Evolutionary conservation across 2,888 invertebrate genomes (phyloP).

Genomic region (Thera britannica): DNA sequence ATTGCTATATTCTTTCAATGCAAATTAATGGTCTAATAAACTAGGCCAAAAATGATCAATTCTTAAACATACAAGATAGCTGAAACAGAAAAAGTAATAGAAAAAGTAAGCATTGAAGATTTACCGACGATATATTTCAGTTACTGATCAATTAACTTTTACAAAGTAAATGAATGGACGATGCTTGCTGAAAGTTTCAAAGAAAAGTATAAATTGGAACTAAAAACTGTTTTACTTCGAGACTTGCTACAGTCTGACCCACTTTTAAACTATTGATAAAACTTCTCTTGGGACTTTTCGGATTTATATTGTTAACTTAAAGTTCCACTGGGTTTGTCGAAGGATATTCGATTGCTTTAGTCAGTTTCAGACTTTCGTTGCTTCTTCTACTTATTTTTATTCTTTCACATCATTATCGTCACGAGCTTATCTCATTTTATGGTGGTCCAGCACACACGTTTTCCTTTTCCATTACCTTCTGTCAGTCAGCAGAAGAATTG

Average conservation of each 20-base stretch:
- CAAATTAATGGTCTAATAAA: too few relatives aligned
- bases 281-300: conserved; percentile 17
- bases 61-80: too few relatives aligned
- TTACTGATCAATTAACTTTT: not conserved
- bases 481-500: too few relatives aligned
- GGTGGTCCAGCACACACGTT: too few relatives aligned
- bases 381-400: not conserved
- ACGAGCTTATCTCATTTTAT: too few relatives aligned
- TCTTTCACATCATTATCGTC: too few relatives aligned
- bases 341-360: conserved; percentile 1
- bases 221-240: conserved; percentile 13
- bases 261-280: conserved; percentile 26
- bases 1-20: too few relatives aligned
- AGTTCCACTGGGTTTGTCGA: not conserved
- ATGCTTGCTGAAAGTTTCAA: not conserved
- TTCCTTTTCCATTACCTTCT: too few relatives aligned
- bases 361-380: not conserved
- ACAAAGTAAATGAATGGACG: conserved; percentile 3
- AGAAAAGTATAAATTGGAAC: conserved; percentile 6
- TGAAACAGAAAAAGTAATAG: too few relatives aligned
- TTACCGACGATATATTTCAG: not conserved
- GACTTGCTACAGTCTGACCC: conserved; percentile 20
- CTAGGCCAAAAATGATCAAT: too few relatives aligned
- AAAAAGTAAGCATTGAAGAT: too few relatives aligned
- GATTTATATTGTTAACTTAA: conserved; percentile 17